Evolutionary conservation across 1,140 invertebrate species (phyloP).

Genomic region (Lamellibrachia luymesi): DNA sequence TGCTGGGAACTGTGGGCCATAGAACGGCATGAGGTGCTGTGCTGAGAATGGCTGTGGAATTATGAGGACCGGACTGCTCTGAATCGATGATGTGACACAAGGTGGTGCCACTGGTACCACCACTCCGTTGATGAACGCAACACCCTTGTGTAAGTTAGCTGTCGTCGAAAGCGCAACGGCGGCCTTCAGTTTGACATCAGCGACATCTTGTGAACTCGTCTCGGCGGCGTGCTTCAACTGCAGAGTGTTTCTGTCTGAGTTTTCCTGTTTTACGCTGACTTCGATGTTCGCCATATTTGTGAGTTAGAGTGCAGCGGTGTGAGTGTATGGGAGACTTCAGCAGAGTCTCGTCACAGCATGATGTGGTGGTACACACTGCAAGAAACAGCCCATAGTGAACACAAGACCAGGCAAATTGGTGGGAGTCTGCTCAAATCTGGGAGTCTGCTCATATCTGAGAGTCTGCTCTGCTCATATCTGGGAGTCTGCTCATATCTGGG

Average conservation of each 20-base stretch:
- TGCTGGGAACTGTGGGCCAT: not conserved
- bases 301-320: not conserved
- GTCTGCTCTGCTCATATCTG: too few species aligned
- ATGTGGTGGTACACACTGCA: not conserved
- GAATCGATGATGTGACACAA: not conserved
- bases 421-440: too few species aligned
- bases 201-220: not conserved
- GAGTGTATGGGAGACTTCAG: not conserved
- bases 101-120: not conserved
- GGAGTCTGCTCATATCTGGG: too few species aligned
- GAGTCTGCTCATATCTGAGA: too few species aligned
- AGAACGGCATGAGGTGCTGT: not conserved
- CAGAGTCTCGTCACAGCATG: not conserved
- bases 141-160: not conserved
- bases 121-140: not conserved
- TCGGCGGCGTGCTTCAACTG: not conserved
- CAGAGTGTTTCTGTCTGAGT: not conserved
- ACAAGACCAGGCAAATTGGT: too few species aligned
- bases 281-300: not conserved
- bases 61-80: not conserved
- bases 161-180: not conserved
- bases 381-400: not conserved
- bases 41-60: not conserved
- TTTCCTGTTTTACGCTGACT: not conserved
- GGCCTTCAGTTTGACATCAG: not conserved